These are phyloP conservation scores for Synanceia verrucosa DNA, from an alignment of 2,797 vertebrate genomes.

Conservation along the genomic window DNA sequence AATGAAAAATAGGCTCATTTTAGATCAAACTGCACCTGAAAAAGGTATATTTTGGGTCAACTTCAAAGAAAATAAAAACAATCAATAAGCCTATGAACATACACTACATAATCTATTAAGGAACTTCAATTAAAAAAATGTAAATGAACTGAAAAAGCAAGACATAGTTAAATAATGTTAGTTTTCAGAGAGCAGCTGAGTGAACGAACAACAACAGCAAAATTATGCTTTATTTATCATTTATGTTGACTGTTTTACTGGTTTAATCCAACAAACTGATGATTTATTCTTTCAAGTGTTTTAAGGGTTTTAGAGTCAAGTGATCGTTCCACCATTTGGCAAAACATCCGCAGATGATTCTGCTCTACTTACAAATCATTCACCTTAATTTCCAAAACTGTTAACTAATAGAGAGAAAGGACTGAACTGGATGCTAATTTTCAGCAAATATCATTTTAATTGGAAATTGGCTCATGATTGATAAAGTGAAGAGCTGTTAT, in stretches of 20 bases:
- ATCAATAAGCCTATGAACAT: constrained; percentile 1
- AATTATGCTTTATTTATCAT: no score
- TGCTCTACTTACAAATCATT: constrained; percentile 29
- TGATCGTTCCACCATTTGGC: constrained; percentile 37
- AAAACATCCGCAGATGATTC: constrained; percentile 38
- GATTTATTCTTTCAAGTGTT: constrained; percentile 27
- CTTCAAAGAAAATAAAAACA: constrained; percentile 35
- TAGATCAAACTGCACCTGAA: constrained; percentile 53
- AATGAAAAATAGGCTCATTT: constrained; percentile 50
- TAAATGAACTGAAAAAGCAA: background rate
- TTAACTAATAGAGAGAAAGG: background rate
- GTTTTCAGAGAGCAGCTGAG: background rate
- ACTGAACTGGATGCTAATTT: constrained; percentile 19
- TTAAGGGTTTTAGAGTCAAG: constrained; percentile 14
- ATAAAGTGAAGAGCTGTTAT: background rate
- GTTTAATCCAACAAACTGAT: constrained; percentile 12
- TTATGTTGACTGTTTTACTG: constrained; percentile 2
- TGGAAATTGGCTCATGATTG: constrained; percentile 24
- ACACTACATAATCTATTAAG: background rate
- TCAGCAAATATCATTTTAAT: constrained; percentile 6
- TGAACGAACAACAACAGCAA: constrained; percentile 8
- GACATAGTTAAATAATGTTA: constrained; percentile 1
- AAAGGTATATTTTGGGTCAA: constrained; percentile 32
- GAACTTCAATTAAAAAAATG: constrained; percentile 3
- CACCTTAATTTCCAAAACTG: constrained; percentile 27